A percentile compares a stretch with the other conserved stretches of the same genome.
phyloP scores from a whole-genome alignment of 1,140 invertebrate genomes.

The Agrilus planipennis region DNA sequence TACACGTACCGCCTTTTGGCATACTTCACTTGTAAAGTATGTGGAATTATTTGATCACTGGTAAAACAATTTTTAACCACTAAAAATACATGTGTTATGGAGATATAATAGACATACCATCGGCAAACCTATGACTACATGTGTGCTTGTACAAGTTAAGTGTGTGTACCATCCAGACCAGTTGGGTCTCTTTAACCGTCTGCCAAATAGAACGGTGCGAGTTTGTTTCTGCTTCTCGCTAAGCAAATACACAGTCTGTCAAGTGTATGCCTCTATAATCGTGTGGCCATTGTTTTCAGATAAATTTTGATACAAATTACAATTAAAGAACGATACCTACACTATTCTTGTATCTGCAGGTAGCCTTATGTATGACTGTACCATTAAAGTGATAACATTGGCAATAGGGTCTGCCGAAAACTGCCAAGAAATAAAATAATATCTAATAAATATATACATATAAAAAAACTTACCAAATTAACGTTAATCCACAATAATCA shows the following conservation, averaged over 20 bases:
- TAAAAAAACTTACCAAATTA: too few species aligned
- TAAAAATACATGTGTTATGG: background rate
- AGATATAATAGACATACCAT: background rate
- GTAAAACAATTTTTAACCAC: constrained; percentile 1
- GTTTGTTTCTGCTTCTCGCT: constrained; percentile 9
- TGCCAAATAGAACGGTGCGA: constrained; percentile 7
- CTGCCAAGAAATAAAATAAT: background rate
- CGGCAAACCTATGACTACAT: background rate
- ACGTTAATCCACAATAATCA: too few species aligned
- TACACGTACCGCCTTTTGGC: too few species aligned
- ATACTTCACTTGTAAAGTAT: too few species aligned
- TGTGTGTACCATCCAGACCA: background rate
- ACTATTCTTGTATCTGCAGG: background rate
- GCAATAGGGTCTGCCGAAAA: background rate
- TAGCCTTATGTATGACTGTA: background rate
- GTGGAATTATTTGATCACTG: too few species aligned
- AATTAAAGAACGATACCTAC: background rate
- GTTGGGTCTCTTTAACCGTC: constrained; percentile 5
- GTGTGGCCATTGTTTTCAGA: constrained; percentile 3
- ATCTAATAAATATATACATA: too few species aligned
- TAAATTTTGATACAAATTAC: background rate
- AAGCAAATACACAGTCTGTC: constrained; percentile 10
- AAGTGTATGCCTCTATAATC: constrained; percentile 7
- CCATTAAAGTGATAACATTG: background rate
- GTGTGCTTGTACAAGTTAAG: background rate